phyloP scores from a whole-genome alignment of 1,140 invertebrate genomes.

The Camponotus pennsylvanicus region DNA sequence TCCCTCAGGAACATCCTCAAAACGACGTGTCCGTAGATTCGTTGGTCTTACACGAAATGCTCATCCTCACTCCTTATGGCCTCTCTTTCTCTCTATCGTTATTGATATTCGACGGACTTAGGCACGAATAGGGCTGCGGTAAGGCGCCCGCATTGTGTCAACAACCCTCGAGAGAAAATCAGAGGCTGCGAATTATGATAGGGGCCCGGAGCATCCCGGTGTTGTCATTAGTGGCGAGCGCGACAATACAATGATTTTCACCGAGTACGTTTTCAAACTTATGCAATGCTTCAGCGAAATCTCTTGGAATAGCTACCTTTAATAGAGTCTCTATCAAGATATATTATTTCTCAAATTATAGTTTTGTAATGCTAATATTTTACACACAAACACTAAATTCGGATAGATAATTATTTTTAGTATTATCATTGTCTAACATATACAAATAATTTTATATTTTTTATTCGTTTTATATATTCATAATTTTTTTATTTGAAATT shows the following conservation, averaged over 20 bases:
- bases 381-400: background rate
- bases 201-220: constrained; percentile 77
- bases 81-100: constrained; percentile 73
- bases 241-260: constrained; percentile 57
- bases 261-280: constrained; percentile 74
- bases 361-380: background rate
- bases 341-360: constrained; percentile 4
- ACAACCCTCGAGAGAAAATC: constrained; percentile 81
- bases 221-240: constrained; percentile 78
- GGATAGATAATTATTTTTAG: background rate
- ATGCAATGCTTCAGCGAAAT: constrained; percentile 24
- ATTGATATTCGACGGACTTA: constrained; percentile 79
- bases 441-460: constrained; percentile 6
- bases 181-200: constrained; percentile 83
- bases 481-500: background rate
- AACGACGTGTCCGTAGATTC: constrained; percentile 63
- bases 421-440: background rate
- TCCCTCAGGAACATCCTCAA: constrained; percentile 66
- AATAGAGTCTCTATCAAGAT: background rate
- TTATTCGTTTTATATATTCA: background rate
- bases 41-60: constrained; percentile 58
- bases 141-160: constrained; percentile 82
- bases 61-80: constrained; percentile 63
- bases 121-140: constrained; percentile 81
- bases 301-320: background rate